A percentile compares a stretch with the other conserved stretches of the same genome.
phyloP scores from a whole-genome alignment of 2,888 invertebrate species.

The Xylota sylvarum region DNA sequence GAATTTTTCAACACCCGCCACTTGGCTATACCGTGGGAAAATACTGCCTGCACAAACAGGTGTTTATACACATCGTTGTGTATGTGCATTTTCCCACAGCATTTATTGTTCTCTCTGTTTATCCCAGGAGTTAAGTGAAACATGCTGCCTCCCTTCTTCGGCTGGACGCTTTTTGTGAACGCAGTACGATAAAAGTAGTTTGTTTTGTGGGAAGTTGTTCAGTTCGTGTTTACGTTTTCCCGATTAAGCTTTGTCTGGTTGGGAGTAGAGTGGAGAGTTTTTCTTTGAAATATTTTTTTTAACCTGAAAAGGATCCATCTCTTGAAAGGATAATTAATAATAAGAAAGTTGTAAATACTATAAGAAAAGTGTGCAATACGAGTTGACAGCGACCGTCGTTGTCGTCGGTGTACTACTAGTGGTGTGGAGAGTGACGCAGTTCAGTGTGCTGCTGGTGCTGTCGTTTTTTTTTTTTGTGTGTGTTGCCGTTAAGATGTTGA shows the following conservation, averaged over 20 bases:
- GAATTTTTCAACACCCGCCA: slow-evolving; percentile 20
- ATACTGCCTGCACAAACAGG: slow-evolving; percentile 78
- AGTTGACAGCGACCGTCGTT: slow-evolving; percentile 43
- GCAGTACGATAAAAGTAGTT: slow-evolving; percentile 79
- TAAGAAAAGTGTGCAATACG: slow-evolving; percentile 6
- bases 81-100: slow-evolving; percentile 78
- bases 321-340: slow-evolving; percentile 30
- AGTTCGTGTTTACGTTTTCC: slow-evolving; percentile 81
- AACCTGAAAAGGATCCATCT: slow-evolving; percentile 14
- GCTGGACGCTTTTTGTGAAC: slow-evolving; percentile 71
- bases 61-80: slow-evolving; percentile 73
- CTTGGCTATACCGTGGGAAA: slow-evolving; percentile 79
- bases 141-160: slow-evolving; percentile 36
- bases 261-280: slow-evolving; percentile 25
- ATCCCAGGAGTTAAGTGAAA: background rate
- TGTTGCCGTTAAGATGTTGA: slow-evolving; percentile 78
- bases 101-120: slow-evolving; percentile 28
- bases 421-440: slow-evolving; percentile 58
- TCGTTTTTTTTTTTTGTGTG: slow-evolving; percentile 51
- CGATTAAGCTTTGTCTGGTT: slow-evolving; percentile 64
- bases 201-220: slow-evolving; percentile 79
- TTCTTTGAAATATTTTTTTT: background rate
- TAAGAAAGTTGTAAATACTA: slow-evolving; percentile 16
- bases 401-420: slow-evolving; percentile 4
- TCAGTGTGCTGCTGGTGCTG: slow-evolving; percentile 58